Percentiles rank a stretch among this genome's conserved stretches.
Conservation (phyloP, 2,888 invertebrate species). For the Hyppa rectilinea region DNA sequence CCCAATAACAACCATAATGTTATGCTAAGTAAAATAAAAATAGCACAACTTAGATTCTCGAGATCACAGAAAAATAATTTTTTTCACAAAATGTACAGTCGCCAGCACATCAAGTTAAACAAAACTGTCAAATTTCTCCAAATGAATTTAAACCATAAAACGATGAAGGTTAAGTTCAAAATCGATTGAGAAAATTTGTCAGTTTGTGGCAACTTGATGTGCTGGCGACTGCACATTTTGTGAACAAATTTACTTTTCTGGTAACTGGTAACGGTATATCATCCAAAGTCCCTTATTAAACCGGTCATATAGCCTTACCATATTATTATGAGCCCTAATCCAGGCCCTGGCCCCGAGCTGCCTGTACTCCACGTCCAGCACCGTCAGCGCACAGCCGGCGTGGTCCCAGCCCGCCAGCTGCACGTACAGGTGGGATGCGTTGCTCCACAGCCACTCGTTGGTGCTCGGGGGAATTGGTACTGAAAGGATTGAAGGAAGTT, state of each 20-base stretch:
- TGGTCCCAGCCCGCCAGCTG: slow-evolving; percentile 96
- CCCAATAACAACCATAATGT: background rate
- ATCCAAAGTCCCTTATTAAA: background rate
- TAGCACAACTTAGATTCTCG: background rate
- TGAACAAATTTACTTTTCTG: no score
- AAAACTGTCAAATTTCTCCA: no score
- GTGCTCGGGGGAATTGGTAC: slow-evolving; percentile 93
- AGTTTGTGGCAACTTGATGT: no score
- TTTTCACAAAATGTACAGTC: background rate
- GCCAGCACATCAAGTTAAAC: no score
- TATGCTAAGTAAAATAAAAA: background rate
- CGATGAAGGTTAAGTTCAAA: no score
- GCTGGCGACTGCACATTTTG: no score
- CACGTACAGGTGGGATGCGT: slow-evolving; percentile 94
- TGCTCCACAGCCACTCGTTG: slow-evolving; percentile 94
- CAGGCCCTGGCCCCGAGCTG: slow-evolving; percentile 86
- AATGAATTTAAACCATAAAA: no score
- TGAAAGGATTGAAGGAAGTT: slow-evolving; percentile 68
- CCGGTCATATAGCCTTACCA: slow-evolving; percentile 69
- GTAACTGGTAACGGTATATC: no score
- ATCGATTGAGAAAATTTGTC: no score
- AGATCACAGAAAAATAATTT: background rate
- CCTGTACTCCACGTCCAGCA: slow-evolving; percentile 94
- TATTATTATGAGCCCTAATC: slow-evolving; percentile 78
- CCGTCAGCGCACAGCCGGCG: slow-evolving; percentile 95